These are phyloP conservation scores for Halichoeres trimaculatus DNA, from an alignment of 2,113 vertebrate genomes.

Conservation along the genomic window DNA sequence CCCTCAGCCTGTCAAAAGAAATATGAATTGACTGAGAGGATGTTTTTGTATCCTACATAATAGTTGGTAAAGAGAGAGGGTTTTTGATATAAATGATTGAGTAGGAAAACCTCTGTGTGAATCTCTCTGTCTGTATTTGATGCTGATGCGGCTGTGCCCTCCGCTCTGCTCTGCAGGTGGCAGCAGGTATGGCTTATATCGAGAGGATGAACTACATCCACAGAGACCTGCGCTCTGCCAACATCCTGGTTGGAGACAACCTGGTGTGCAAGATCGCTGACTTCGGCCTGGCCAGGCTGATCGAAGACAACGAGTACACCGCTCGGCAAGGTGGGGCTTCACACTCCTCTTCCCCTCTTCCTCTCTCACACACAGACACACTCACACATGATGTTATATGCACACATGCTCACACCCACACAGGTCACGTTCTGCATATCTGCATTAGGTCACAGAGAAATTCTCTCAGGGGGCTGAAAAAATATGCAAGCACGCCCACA, in stretches of 20 bases:
- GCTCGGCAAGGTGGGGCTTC: constrained; percentile 91
- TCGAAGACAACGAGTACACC: constrained; percentile 98
- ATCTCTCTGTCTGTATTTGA: background rate
- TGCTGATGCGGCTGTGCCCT: background rate
- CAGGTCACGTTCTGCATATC: background rate
- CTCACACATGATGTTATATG: background rate
- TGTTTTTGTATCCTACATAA: too few species aligned
- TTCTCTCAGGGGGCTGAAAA: constrained; percentile 4
- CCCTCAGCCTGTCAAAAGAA: too few species aligned
- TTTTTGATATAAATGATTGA: too few species aligned
- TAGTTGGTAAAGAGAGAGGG: too few species aligned
- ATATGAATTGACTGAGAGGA: too few species aligned
- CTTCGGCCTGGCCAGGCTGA: constrained; percentile 95
- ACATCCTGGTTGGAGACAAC: constrained; percentile 96
- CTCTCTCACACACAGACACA: constrained; percentile 1
- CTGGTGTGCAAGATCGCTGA: constrained; percentile 98
- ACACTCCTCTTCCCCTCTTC: background rate
- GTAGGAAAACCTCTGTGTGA: too few species aligned
- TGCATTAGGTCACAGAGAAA: constrained; percentile 41
- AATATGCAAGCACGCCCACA: constrained; percentile 2
- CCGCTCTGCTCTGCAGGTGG: constrained; percentile 81
- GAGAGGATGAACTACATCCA: constrained; percentile 99
- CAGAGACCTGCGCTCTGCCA: constrained; percentile 95
- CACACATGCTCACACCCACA: constrained; percentile 1
- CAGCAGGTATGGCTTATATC: constrained; percentile 97